Evolutionary conservation across 2,888 invertebrate species (phyloP), one percentile per base, ranked within the genome.

Genomic region (Chesias legatella): DNA sequence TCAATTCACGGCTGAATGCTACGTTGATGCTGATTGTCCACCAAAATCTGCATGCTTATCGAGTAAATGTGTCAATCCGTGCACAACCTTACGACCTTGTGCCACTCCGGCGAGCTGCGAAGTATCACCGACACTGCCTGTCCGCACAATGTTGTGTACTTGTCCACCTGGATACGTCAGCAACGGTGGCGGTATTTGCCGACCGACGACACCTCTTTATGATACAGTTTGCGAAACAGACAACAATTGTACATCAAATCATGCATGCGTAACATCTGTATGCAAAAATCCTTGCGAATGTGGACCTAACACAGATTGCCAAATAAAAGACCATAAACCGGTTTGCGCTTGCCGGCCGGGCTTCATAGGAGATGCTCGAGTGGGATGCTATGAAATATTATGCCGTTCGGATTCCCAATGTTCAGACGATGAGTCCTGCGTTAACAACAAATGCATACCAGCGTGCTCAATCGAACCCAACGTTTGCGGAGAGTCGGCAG

Each of bases 151-250:
- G 94, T 91, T 95, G 23, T 97, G 97, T 69, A 91, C 95, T 1
- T 97, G 97, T 62, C 95, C 96, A 13, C 94, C 94, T 33, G 97
- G 97, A 9, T 96, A 95, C 61, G 91, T 95, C 2, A 95, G 94
- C 76, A 94, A 93, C 52, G 96, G 95, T 38, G 95, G 95, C 32
- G 95, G 95, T 20, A 91, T 93, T 25, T 95, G 96, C 67, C 92
- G 92, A 44, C 92, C 95, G 1, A 92, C 92, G n/a, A 90, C 90
- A 25, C 88, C 93, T 1, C 78, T 93, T 4, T 67, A 84, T 6
- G 89, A 90, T 32, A 88, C 91, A 1, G 91, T 92, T 32, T 97
- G 96, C 70, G 90, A 91, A 54, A 89, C 90, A 1, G 95, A 96
- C 67, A 90, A 90, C 22, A 95, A 97, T 55, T 97, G 97, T 68